These are phyloP conservation scores for Brenthis hecate DNA, from an alignment of 2,888 invertebrate species.

Conservation along the genomic window DNA sequence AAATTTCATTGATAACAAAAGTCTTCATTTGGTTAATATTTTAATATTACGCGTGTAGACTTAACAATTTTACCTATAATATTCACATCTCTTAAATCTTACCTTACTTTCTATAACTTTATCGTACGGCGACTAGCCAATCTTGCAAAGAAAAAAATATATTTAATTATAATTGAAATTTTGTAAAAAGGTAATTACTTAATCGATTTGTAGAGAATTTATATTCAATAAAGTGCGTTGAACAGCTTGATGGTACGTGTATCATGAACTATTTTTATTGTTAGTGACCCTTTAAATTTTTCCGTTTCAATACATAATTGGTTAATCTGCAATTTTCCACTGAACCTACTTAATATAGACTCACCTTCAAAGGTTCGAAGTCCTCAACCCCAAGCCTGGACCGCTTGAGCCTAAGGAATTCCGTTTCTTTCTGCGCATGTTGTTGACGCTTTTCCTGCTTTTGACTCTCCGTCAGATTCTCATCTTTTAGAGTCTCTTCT, in stretches of 20 bases:
- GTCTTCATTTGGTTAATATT: no score
- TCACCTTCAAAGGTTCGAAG: conserved; percentile 97
- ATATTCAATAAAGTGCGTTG: no score
- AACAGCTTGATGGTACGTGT: not conserved
- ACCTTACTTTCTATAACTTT: no score
- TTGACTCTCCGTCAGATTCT: conserved; percentile 96
- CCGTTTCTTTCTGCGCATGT: conserved; percentile 99
- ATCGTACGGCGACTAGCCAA: no score
- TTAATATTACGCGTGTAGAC: no score
- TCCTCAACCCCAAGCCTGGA: conserved; percentile 98
- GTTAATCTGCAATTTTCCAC: not conserved
- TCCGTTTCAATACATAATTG: not conserved
- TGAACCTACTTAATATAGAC: not conserved
- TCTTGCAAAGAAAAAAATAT: no score
- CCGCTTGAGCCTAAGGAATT: conserved; percentile 97
- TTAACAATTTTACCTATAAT: no score
- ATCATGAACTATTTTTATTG: not conserved
- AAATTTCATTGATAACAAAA: no score
- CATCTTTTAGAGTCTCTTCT: conserved; percentile 98
- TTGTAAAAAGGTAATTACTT: no score
- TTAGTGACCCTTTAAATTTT: not conserved
- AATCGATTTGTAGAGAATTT: no score
- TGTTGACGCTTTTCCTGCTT: conserved; percentile 96
- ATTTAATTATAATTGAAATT: no score
- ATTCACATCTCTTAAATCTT: no score